Evolutionary conservation across 2,113 vertebrate genomes (phyloP), one percentile per base, ranked within the genome.

Genomic region (Peucedramus taeniatus): DNA sequence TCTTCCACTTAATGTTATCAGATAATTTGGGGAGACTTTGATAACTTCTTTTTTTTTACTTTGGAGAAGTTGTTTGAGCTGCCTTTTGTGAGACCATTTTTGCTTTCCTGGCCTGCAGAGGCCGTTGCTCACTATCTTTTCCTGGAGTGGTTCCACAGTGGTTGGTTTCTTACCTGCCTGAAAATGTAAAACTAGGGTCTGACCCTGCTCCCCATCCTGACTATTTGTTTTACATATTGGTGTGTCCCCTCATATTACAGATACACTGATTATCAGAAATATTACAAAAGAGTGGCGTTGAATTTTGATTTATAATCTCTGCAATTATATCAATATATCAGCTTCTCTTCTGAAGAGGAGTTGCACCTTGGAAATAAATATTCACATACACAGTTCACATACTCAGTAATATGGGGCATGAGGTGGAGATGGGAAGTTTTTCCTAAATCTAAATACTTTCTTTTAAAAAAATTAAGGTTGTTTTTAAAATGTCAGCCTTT

Each of bases 51-150:
- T 54, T 57, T 54, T 79, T 90, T 42, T 23, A 27, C 45, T 54
- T 78, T n/a, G 35, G 56, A 68, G 35, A 60, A 59, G 30, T 71
- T 71, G 11, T 77, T 39, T 64, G 56, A 88, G 35, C 31, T 44
- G 39, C 17, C 44, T 89, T 94, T 69, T 74, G 37, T 78, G 33
- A 84, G 66, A 28, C 7, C 1, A 2, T 71, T 83, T 80, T 91
- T 78, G 14, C 68, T 71, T 63, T 79, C 6, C 31, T 93, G 84
- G 59, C 96, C 98, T 97, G 96, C 83, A 98, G 98, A 97, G 97
- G 98, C 96, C 84, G 96, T 90, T 97, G 81, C 96, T 95, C 42
- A 9, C 94, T 91, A 3, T 79, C 35, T 96, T 5, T 39, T 89
- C 64, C 13, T 63, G 28, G 22, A 87, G 44, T 65, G 11, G 4